Base-by-base conservation (phyloP, 2,888 invertebrate genomes). In the Netelia fuscicornis region DNA sequence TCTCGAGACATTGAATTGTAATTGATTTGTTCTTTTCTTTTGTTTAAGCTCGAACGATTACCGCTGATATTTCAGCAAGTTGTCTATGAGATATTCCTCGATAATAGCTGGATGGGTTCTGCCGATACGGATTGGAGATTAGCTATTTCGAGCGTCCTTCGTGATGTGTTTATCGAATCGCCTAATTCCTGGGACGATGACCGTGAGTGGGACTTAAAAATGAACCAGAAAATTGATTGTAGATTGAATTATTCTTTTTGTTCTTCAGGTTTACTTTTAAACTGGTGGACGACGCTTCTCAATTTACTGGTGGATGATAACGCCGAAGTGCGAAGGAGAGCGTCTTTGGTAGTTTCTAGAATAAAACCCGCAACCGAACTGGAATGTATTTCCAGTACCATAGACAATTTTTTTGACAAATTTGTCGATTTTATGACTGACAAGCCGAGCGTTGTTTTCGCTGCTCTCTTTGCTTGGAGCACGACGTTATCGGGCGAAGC, bases 261-360 rank as follows among this genome's bases (percentile, higher is more conserved):
- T 44, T 48, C 81, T 30, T 13, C 74, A 88, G 89, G 65, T 75
- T 65, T 86, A 17, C 65, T 78, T 37, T 81, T 91, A 54, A 81
- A 92, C 56, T 93, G 93, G 93, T 93, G 93, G 93, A 93, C 93
- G 30, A 90, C 89, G 1, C 52, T 92, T 11, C 84, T 93, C 2
- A 90, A 93, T 84, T 89, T 92, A 60, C 77, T 94, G 42, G 81
- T 93, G 8, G 92, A 93, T 54, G 93, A 94, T 77, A 91, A 91
- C 81, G 65, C 58, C 6, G 72, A 88, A 65, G 87, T 93, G 2
- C 89, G 93, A 65, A 65, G 71, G 17, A 86, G 90, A 2, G 91
- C 91, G 3, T 87, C 87, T 2, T 60, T 83, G 8, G 81, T 90
- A 9, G 25, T 93, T 25, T 83, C 87, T 44, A 84, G 83, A 76